phyloP scores from a whole-genome alignment of 23 tunicate genomes.

The Ciona savignyi region DNA sequence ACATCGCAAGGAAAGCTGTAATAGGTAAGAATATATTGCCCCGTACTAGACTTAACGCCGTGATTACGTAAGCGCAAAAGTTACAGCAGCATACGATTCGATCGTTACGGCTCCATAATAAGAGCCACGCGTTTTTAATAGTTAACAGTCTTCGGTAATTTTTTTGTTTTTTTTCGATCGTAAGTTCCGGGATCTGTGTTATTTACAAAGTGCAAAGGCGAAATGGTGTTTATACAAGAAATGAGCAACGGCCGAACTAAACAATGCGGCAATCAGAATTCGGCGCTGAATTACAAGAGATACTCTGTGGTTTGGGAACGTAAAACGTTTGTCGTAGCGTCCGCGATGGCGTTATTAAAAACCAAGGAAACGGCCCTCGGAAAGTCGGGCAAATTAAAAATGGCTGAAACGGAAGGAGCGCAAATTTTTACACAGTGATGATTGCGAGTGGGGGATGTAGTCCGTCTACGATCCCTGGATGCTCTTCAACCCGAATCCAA shows the following conservation, averaged over 20 bases:
- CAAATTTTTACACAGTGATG: neutral
- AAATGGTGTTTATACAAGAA: neutral
- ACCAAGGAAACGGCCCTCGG: neutral
- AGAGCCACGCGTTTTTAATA: neutral
- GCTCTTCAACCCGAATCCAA: slow-evolving; percentile 55
- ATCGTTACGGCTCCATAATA: neutral
- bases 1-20: neutral
- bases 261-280: neutral
- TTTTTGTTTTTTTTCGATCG: slow-evolving; percentile 1
- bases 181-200: neutral
- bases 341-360: neutral
- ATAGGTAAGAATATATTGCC: neutral
- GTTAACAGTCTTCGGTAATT: neutral
- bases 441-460: neutral
- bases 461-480: slow-evolving; percentile 30
- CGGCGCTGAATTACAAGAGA: slow-evolving; percentile 1
- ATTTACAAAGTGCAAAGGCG: neutral
- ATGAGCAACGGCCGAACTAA: neutral
- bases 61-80: neutral
- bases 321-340: neutral
- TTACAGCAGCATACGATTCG: neutral
- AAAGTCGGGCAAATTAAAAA: neutral
- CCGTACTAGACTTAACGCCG: neutral
- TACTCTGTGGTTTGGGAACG: neutral
- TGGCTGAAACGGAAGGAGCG: neutral